Base-by-base conservation (phyloP, 2,113 vertebrate species). In the Prinia subflava region DNA sequence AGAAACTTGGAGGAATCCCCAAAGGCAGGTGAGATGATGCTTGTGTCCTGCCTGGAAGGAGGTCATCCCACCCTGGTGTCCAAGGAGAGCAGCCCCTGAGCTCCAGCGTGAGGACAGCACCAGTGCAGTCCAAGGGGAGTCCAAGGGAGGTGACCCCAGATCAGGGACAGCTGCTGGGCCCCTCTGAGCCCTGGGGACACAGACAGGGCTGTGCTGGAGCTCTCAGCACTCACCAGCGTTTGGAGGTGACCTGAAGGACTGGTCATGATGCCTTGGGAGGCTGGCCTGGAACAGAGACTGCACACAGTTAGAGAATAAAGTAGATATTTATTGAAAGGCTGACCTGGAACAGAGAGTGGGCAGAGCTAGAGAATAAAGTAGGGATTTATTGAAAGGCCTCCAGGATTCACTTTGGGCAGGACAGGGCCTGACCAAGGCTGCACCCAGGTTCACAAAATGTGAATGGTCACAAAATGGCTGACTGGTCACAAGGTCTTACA, bases 31-130 rank as follows among this genome's bases (percentile, higher is more conserved):
- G 62, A 39, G 53, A 15, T 15, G 42, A 27, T 0, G 0, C 39
- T 68, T 23, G 3, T 35, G 50, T 87, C 35, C 87, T 46, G 27
- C 63, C 55, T 23, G 0, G 1, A 15, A 7, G 15, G 25, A 35
- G n/a, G n/a, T 1, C 4, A 22, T 31, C 4, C 20, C 67, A 27
- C 2, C 0, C 24, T 15, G 9, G 12, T 55, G 10, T 33, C 21
- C 35, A 2, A 0, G 7, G 23, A 31, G 78, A 31, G 65, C 5
- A 44, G 44, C 31, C 49, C 21, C 4, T 11, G 75, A n/a, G 30
- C 44, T 19, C 20, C 19, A 4, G 70, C 25, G 9, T 13, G 68
- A 41, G 55, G 59, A 16, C 41, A 65, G 64, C 13, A 27, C 37
- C 22, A 27, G 15, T 59, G 53, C 15, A 25, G 9, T 16, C 20